A percentile compares a stretch with the other conserved stretches of the same genome.
Evolutionary conservation across 2,888 invertebrate species (phyloP).

Genomic region (Notodromas monacha): DNA sequence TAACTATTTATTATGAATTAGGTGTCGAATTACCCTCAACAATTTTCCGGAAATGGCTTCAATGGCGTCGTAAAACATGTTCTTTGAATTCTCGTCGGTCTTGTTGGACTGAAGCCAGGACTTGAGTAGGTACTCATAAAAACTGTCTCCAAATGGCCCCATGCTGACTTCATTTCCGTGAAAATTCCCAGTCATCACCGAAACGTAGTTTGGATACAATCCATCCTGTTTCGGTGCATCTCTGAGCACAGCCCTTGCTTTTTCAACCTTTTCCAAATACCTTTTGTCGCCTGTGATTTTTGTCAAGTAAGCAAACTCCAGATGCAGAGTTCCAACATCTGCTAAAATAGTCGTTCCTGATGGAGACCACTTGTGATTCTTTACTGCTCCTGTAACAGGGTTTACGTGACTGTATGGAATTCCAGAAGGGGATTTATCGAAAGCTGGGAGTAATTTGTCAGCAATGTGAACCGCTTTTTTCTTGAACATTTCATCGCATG

Average conservation of each 20-base stretch:
- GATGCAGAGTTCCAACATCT: constrained; percentile 79
- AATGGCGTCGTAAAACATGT: constrained; percentile 84
- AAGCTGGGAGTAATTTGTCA: constrained; percentile 72
- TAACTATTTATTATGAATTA: too few species aligned
- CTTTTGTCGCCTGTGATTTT: constrained; percentile 69
- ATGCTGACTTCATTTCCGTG: constrained; percentile 65
- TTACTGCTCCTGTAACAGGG: constrained; percentile 50
- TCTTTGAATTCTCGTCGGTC: constrained; percentile 17
- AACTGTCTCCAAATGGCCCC: constrained; percentile 89
- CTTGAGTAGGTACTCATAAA: constrained; percentile 91
- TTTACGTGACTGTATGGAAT: constrained; percentile 82
- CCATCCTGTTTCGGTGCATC: constrained; percentile 65
- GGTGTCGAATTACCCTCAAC: too few species aligned
- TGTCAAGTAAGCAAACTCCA: constrained; percentile 82
- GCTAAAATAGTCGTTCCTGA: constrained; percentile 78
- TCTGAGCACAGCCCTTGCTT: constrained; percentile 48
- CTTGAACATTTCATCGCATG: constrained; percentile 74
- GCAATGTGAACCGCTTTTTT: constrained; percentile 73
- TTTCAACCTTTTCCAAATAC: constrained; percentile 57
- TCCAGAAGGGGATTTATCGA: constrained; percentile 83
- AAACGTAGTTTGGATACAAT: constrained; percentile 82
- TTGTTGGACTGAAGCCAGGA: constrained; percentile 28
- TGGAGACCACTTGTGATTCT: constrained; percentile 89
- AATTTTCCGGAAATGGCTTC: constrained; percentile 11
- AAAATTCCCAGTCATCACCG: constrained; percentile 66